A percentile compares a stretch with the other conserved stretches of the same genome.
phyloP scores from a whole-genome alignment of 2,113 vertebrate species.

The Octodon degus region DNA sequence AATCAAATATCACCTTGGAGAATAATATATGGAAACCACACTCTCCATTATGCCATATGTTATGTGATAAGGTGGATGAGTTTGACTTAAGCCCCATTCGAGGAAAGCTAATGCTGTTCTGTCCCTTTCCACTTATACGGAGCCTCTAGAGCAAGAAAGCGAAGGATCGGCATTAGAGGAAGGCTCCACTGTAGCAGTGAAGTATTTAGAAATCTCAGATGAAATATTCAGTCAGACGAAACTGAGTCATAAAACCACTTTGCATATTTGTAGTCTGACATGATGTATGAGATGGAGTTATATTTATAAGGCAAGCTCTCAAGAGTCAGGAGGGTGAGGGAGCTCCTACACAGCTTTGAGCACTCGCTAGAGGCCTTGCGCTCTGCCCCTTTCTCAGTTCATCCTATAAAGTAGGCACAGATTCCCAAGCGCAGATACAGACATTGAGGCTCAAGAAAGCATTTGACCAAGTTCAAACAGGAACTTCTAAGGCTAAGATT shows the following conservation, averaged over 20 bases:
- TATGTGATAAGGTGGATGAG: background rate
- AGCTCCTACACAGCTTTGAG: background rate
- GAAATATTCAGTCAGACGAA: slow-evolving; percentile 45
- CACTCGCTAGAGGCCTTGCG: background rate
- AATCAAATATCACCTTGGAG: slow-evolving; percentile 16
- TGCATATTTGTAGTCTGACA: slow-evolving; percentile 36
- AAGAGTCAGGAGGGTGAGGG: background rate
- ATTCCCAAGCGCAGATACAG: background rate
- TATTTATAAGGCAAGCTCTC: background rate
- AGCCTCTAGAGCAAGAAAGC: slow-evolving; percentile 24
- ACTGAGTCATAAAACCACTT: slow-evolving; percentile 45
- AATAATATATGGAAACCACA: background rate
- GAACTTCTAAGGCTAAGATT: background rate
- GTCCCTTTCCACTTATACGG: background rate
- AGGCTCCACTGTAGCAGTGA: background rate
- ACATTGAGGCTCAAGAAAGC: background rate
- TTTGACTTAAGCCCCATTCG: background rate
- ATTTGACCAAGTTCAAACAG: background rate
- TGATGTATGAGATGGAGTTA: background rate
- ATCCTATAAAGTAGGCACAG: background rate
- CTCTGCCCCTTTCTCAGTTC: background rate
- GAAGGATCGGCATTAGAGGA: background rate
- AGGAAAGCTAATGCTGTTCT: slow-evolving; percentile 7
- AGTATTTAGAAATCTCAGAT: slow-evolving; percentile 29
- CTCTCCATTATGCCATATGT: background rate